A percentile compares a stretch with the other conserved stretches of the same genome.
Conservation (phyloP, 2,888 invertebrate species). For the Cremastinae sp. region DNA sequence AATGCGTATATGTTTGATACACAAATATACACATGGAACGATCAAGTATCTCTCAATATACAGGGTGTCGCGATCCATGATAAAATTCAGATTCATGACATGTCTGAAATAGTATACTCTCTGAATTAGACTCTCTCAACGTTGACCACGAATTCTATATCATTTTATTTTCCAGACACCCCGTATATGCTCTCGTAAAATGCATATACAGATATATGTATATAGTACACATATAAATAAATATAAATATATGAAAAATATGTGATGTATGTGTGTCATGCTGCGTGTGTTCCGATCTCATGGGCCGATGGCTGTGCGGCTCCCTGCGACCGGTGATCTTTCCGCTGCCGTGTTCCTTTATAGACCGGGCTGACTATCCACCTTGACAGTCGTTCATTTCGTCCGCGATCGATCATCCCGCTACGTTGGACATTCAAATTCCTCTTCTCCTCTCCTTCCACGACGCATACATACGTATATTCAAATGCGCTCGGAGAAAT, state of each 20-base stretch:
- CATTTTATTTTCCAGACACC: no score
- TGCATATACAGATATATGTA: background rate
- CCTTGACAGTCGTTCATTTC: constrained; percentile 67
- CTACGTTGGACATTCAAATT: constrained; percentile 39
- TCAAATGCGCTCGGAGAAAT: background rate
- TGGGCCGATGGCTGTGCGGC: constrained; percentile 35
- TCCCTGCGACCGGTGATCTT: constrained; percentile 45
- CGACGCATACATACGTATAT: constrained; percentile 5
- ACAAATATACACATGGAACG: no score
- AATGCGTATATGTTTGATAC: no score
- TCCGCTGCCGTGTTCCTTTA: constrained; percentile 24
- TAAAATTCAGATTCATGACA: no score
- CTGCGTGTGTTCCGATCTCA: constrained; percentile 42
- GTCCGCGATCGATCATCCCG: constrained; percentile 78
- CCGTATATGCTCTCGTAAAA: no score
- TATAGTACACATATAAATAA: constrained; percentile 11
- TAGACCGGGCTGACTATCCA: constrained; percentile 43
- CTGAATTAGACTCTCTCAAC: no score
- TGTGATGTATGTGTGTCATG: constrained; percentile 40
- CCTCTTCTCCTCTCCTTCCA: constrained; percentile 26
- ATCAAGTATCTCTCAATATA: no score
- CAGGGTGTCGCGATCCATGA: no score
- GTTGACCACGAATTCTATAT: no score
- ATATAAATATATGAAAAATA: constrained; percentile 19
- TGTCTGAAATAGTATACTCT: no score